Conservation (phyloP, 2,888 invertebrate genomes). For the Dryadula phaetusa region DNA sequence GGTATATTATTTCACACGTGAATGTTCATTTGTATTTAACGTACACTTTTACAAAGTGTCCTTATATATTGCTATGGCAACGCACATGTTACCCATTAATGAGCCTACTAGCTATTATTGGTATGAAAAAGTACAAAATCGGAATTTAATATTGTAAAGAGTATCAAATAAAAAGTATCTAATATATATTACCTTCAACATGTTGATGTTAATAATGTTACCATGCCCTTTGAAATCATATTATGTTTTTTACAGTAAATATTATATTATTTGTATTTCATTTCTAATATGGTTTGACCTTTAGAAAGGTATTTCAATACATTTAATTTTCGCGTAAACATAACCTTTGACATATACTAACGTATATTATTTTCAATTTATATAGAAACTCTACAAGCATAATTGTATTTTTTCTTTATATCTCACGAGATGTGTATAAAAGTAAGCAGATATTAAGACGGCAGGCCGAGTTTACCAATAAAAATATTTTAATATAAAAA, state of each 20-base stretch:
- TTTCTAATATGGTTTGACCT: conserved; percentile 3
- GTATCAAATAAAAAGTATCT: background rate
- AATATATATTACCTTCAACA: background rate
- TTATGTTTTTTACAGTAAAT: background rate
- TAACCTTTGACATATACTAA: background rate
- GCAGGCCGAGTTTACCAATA: too few relatives aligned
- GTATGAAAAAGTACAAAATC: too few relatives aligned
- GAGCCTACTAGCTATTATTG: too few relatives aligned
- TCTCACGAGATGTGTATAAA: too few relatives aligned
- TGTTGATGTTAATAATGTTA: background rate
- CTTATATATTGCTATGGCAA: too few relatives aligned
- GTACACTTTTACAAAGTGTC: too few relatives aligned
- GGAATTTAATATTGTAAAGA: too few relatives aligned
- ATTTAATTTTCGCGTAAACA: background rate
- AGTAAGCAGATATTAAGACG: too few relatives aligned
- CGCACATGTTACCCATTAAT: too few relatives aligned
- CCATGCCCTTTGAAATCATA: background rate
- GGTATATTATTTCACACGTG: too few relatives aligned
- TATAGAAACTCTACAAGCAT: background rate
- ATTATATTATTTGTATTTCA: background rate
- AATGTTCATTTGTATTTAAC: too few relatives aligned
- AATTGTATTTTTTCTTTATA: background rate
- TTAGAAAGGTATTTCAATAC: conserved; percentile 5
- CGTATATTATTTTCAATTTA: background rate
- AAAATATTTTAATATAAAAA: too few relatives aligned